Conservation (phyloP, 2,113 vertebrate genomes). For the Actinemys pallida region DNA sequence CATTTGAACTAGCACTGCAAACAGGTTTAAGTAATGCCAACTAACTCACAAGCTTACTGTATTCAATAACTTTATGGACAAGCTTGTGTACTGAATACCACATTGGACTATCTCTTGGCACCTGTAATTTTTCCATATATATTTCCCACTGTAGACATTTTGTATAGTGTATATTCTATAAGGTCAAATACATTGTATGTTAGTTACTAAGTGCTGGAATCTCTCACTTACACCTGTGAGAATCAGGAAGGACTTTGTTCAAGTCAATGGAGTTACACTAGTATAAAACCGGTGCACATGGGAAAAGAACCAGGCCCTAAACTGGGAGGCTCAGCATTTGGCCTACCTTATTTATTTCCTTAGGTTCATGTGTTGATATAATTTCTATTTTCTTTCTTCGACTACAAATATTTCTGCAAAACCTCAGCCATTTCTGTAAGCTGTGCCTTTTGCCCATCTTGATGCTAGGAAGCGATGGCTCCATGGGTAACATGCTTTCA, state of each 20-base stretch:
- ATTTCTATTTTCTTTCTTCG: not conserved
- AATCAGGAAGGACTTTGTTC: slow-evolving; percentile 30
- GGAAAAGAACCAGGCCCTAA: not conserved
- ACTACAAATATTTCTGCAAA: not conserved
- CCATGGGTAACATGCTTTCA: not conserved
- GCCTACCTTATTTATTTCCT: not conserved
- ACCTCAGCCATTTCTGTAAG: not conserved
- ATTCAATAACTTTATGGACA: not conserved
- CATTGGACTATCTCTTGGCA: not conserved
- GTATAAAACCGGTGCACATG: not conserved
- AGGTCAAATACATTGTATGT: not conserved
- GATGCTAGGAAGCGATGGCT: not conserved
- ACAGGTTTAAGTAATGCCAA: not conserved
- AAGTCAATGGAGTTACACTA: slow-evolving; percentile 21
- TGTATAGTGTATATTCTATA: slow-evolving; percentile 10
- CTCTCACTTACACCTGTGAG: not conserved
- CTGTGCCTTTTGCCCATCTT: not conserved
- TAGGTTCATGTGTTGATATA: not conserved
- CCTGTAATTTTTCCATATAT: not conserved
- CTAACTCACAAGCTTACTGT: not conserved
- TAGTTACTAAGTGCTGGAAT: not conserved
- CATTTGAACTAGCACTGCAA: not conserved
- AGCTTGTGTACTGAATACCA: not conserved
- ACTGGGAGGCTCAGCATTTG: not conserved
- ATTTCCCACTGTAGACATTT: not conserved